Evolutionary conservation across 2,113 vertebrate species (phyloP), one percentile per base, ranked within the genome.

Genomic region (Spea multiplicata): DNA sequence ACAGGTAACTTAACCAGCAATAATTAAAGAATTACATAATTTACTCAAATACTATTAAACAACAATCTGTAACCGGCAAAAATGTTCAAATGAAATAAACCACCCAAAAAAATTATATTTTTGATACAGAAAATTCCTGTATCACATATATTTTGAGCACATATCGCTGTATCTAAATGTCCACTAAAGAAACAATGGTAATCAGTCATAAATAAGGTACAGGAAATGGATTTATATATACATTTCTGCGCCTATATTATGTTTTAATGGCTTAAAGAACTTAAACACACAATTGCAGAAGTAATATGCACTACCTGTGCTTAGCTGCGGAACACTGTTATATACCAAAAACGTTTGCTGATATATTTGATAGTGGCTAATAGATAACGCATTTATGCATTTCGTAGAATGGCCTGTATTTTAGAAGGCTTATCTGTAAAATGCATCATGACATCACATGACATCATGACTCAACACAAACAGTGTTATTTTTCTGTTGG

Each of bases 401-500:
- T 91, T 88, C 87, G 86, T 84, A 89, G 85, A 87, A 86, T 75
- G 86, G 87, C 89, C 85, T 85, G 83, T 86, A 83, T 86, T 84
- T 84, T 55, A 75, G 86, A 71, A 0, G 84, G 88, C 88, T 87
- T 88, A 91, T 30, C 30, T 30, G 12, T 83, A 87, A 88, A 89
- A 89, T 45, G 68, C 59, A 52, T 30, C 30, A 12, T 9, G 8
- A 90, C 48, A 17, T 85, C n/a, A n/a, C n/a, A n/a, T n/a, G n/a
- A n/a, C n/a, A n/a, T n/a, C n/a, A n/a, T n/a, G n/a, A 88, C 69
- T 76, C 87, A 87, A 84, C 83, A 86, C 83, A 87, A 88, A 84
- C 86, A 75, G 6, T 85, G 75, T 81, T 84, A 81, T 87, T 88
- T 88, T 50, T 70, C 14, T 70, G 47, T 17, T 6, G 50, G 50